These are phyloP conservation scores for Peromyscus attwateri DNA, from an alignment of 2,797 vertebrate species.

Conservation along the genomic window DNA sequence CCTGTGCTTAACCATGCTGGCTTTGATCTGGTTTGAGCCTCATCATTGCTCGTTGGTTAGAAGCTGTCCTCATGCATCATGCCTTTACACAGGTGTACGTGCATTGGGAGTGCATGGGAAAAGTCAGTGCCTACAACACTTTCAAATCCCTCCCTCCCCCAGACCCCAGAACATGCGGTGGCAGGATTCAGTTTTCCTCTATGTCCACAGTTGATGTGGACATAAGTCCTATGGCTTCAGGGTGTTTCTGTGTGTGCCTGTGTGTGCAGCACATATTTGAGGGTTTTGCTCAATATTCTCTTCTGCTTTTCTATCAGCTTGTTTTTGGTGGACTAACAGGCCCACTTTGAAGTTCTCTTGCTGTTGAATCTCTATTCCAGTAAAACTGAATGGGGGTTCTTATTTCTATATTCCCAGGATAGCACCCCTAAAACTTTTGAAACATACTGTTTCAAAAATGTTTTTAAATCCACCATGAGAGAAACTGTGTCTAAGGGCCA, in stretches of 20 bases:
- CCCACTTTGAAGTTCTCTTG: conserved; percentile 43
- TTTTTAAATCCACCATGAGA: not conserved
- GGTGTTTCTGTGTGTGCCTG: not conserved
- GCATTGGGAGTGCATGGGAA: not conserved
- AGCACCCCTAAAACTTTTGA: conserved; percentile 53
- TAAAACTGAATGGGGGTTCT: conserved; percentile 38
- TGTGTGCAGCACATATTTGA: not conserved
- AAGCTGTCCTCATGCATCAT: not conserved
- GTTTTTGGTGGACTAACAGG: not conserved
- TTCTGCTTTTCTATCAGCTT: not conserved
- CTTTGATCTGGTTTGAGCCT: conserved; percentile 51
- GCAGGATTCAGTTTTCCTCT: not conserved
- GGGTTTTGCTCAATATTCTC: not conserved
- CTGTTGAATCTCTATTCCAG: conserved; percentile 38
- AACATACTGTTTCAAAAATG: not conserved
- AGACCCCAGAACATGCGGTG: not conserved
- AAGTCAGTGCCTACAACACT: not conserved
- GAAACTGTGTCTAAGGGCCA: not conserved
- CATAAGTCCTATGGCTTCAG: not conserved
- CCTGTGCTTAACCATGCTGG: not conserved
- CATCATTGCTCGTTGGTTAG: not conserved
- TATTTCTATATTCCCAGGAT: not conserved
- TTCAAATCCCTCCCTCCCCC: not conserved
- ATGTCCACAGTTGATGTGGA: not conserved
- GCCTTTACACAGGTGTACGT: not conserved